Base-by-base conservation (phyloP, 2,113 vertebrate genomes). In the Rhinopithecus roxellana region DNA sequence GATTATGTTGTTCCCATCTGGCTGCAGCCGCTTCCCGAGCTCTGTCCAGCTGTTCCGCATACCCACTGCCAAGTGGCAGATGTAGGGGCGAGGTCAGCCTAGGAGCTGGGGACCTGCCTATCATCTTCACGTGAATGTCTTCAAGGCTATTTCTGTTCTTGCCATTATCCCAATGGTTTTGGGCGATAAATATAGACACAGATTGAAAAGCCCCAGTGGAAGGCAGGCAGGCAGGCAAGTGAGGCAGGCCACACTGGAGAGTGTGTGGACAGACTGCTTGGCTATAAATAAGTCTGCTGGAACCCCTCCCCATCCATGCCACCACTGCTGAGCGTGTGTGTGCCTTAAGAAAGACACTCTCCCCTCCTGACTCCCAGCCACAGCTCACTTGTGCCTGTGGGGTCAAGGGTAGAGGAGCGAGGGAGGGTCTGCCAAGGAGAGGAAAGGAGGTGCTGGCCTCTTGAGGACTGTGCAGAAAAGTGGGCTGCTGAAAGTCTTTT, bases 151-250 rank as follows among this genome's bases (percentile, higher is more conserved):
- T 98, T 97, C 95, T 97, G 97, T 95, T 89, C 85, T 93, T 43
- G 61, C 96, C 97, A 91, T 96, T 96, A 97, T 97, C 97, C 97
- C 95, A 69, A 0, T 3, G 90, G 96, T 97, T 97, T 95, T 1
- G 0, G 93, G 93, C 30, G 94, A 98, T 98, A 98, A 98, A 98
- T 97, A 98, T 97, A 98, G 98, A 87, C 43, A 6, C 1, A 77
- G 82, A 96, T 61, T 89, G 97, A 94, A 86, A 96, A 97, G 89
- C 94, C 95, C 97, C 90, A 88, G 97, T 72, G 96, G 96, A 92
- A 52, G 95, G 93, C 92, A 57, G 83, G 95, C 85, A 40, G 83
- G 95, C 93, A 43, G 95, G 94, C 85, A 40, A 78, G 95, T 91
- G 67, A 45, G 80, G 94, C 94, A 30, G 84, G 90, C 95, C 80